phyloP scores from a whole-genome alignment of 35 echinoderm and acorn worm species.

The Eucidaris tribuloides region DNA sequence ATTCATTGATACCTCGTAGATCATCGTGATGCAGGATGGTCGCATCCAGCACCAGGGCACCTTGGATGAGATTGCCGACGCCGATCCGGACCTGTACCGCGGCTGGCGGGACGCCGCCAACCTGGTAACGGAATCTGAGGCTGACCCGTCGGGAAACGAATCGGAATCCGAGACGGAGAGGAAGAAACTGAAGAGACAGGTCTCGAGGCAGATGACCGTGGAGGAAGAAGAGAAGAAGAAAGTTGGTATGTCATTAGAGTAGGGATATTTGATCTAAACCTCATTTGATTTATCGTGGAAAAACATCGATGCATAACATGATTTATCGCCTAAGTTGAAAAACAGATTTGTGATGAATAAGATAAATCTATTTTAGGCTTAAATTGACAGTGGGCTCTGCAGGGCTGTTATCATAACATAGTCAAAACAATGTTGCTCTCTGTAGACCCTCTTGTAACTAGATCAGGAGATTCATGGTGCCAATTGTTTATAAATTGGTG shows the following conservation, averaged over 20 bases:
- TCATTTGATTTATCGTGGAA: no score
- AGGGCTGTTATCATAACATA: no score
- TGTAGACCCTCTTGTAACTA: no score
- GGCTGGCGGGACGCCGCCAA: constrained; percentile 60
- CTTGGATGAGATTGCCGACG: constrained; percentile 58
- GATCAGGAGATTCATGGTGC: no score
- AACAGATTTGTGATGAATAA: no score
- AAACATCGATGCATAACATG: no score
- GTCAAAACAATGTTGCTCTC: no score
- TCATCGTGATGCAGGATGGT: constrained; percentile 92
- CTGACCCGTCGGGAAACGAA: constrained; percentile 32
- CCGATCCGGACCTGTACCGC: constrained; percentile 69
- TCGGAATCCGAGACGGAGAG: constrained; percentile 57
- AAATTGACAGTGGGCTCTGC: no score
- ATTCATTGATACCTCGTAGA: constrained; percentile 31
- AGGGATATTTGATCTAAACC: no score
- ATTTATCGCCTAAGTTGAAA: no score
- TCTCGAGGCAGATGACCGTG: constrained; percentile 33
- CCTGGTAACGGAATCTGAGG: constrained; percentile 42
- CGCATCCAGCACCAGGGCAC: constrained; percentile 68
- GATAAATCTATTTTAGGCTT: no score
- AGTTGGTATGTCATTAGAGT: background rate
- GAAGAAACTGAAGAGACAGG: constrained; percentile 48
- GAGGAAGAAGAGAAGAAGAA: constrained; percentile 18
- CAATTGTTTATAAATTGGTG: no score